phyloP scores from a whole-genome alignment of 2,113 vertebrate species.

The Smithornis capensis region DNA sequence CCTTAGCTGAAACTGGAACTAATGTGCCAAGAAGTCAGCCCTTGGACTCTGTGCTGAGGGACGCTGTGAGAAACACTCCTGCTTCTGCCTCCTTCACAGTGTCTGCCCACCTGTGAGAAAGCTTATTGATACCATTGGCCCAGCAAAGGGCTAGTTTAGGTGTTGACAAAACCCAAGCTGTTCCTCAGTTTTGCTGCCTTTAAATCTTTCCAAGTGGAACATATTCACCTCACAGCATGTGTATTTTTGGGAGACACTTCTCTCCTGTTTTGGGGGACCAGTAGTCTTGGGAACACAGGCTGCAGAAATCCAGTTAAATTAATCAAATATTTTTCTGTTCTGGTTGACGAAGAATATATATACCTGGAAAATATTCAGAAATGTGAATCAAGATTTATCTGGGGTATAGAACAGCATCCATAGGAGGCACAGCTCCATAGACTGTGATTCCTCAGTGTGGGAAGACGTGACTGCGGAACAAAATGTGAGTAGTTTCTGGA shows the following conservation, averaged over 20 bases:
- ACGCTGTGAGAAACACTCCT: background rate
- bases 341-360: background rate
- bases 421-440: background rate
- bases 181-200: background rate
- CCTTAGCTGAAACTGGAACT: background rate
- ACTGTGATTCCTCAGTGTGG: background rate
- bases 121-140: background rate
- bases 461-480: background rate
- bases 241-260: background rate
- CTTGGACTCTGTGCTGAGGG: background rate
- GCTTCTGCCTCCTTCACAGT: background rate
- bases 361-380: background rate
- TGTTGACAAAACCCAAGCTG: background rate
- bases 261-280: background rate
- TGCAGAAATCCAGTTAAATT: background rate
- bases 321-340: background rate
- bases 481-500: background rate
- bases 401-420: background rate
- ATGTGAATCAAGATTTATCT: background rate
- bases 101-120: background rate
- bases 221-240: background rate
- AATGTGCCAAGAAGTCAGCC: background rate
- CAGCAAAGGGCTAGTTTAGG: background rate
- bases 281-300: background rate
- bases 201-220: background rate